Base-by-base conservation (phyloP, 1,140 invertebrate genomes). In the Heliconius hermathena region DNA sequence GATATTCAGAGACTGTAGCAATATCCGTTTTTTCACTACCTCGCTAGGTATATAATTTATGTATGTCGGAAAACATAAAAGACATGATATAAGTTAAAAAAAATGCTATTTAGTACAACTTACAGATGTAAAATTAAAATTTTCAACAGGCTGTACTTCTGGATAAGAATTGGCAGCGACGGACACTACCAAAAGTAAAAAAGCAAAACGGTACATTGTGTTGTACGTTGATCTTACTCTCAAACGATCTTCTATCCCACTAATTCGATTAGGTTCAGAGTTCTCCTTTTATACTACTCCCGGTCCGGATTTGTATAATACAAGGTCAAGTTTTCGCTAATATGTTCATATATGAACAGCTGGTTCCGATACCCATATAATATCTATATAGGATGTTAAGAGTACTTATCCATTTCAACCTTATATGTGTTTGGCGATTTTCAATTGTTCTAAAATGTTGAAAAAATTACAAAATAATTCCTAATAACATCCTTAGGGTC, bases 91-190 rank as follows among this genome's bases (percentile, higher is more conserved):
- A 18, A n/a, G 5, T 41, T 20, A n/a, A 72, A 36, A 36, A 72
- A 71, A 29, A 71, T 52, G 18, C 13, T 0, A 52, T 18, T 52
- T 26, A 8, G 71, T 38, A 72, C 8, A 38, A 46, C 74, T 80
- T 76, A 80, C 79, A 57, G 74, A 71, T 1, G 41, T n/a, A 54
- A 80, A 57, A 20, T 76, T 71, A 29, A 80, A 80, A 41, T 80
- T 73, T n/a, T 73, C 71, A 8, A 73, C 38, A 9, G 71, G 74
- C 36, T 73, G 71, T 22, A 76, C 74, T 54, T 41, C 71, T 11
- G 79, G 79, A 46, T 74, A 80, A 22, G 60, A 26, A 2, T 26
- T 66, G 11, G 26, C 26, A 9, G 60, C 60, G n/a, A 29, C 60
- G 22, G 20, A 66, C 60, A n/a, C 60, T 22, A 66, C 11, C 11